A percentile compares a stretch with the other conserved stretches of the same genome.
Conservation (phyloP, 2,113 vertebrate genomes). For the Callaeas wilsoni region DNA sequence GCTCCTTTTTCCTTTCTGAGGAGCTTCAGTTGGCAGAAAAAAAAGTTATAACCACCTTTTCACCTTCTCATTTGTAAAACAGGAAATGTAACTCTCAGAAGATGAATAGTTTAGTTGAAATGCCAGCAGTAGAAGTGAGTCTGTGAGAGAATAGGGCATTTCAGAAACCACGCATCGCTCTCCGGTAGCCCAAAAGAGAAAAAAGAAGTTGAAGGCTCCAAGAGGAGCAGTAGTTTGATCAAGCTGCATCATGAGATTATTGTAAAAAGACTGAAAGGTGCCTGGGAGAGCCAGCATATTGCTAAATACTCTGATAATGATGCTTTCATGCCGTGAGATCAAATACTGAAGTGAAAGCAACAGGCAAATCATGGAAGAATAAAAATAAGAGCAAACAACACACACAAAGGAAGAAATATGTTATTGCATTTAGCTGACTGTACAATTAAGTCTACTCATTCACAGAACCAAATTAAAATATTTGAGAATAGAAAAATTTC, state of each 20-base stretch:
- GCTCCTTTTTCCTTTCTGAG: neutral
- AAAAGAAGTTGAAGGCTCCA: neutral
- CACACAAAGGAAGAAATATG: neutral
- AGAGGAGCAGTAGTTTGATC: neutral
- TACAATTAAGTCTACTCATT: neutral
- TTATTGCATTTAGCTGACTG: neutral
- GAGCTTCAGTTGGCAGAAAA: neutral
- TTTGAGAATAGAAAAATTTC: rapidly evolving
- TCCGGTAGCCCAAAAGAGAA: neutral
- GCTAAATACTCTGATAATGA: neutral
- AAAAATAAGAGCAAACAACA: neutral
- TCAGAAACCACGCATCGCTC: neutral
- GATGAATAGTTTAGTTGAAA: neutral
- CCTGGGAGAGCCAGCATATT: neutral
- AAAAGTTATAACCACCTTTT: neutral
- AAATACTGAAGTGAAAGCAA: neutral
- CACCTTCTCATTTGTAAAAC: neutral
- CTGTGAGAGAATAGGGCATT: neutral
- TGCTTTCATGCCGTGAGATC: neutral
- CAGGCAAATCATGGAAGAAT: neutral
- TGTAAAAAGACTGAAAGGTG: neutral
- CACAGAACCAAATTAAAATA: neutral
- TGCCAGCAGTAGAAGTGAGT: neutral
- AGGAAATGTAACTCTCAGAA: neutral
- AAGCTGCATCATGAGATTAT: neutral